Evolutionary conservation across 2,797 vertebrate species (phyloP).

Genomic region (Anabacerthia variegaticeps): DNA sequence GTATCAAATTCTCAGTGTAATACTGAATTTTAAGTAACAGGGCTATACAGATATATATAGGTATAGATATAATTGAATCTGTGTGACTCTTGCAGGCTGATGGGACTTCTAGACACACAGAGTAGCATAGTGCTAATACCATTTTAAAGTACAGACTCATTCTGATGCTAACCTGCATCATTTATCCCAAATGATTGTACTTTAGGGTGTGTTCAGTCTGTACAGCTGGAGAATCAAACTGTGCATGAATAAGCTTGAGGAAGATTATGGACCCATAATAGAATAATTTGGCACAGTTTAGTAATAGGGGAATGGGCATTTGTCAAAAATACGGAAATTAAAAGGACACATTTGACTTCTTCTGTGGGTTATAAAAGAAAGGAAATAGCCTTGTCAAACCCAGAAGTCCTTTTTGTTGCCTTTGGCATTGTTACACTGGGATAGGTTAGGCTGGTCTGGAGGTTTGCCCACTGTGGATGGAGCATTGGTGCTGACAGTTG

Average conservation of each 20-base stretch:
- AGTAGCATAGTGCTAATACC: not conserved
- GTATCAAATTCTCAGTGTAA: not conserved
- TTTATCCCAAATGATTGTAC: not conserved
- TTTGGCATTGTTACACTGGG: not conserved
- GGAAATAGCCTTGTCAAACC: not conserved
- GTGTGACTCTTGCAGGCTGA: not conserved
- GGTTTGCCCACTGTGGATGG: constrained; percentile 2
- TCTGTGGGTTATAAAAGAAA: not conserved
- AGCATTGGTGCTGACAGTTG: not conserved
- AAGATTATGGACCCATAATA: not conserved
- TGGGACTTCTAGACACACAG: not conserved
- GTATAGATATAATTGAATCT: not conserved
- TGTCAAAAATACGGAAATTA: not conserved
- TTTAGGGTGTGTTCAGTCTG: not conserved
- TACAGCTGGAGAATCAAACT: not conserved
- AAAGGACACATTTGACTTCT: not conserved
- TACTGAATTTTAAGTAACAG: not conserved
- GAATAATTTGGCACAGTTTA: not conserved
- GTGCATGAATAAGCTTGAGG: not conserved
- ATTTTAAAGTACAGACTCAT: not conserved
- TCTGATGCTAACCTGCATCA: not conserved
- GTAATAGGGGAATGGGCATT: not conserved
- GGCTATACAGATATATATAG: not conserved
- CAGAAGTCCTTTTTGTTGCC: not conserved
- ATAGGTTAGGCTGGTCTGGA: not conserved